Evolutionary conservation across 2,113 vertebrate species (phyloP), one percentile per base, ranked within the genome.

Genomic region (Anoplopoma fimbria): DNA sequence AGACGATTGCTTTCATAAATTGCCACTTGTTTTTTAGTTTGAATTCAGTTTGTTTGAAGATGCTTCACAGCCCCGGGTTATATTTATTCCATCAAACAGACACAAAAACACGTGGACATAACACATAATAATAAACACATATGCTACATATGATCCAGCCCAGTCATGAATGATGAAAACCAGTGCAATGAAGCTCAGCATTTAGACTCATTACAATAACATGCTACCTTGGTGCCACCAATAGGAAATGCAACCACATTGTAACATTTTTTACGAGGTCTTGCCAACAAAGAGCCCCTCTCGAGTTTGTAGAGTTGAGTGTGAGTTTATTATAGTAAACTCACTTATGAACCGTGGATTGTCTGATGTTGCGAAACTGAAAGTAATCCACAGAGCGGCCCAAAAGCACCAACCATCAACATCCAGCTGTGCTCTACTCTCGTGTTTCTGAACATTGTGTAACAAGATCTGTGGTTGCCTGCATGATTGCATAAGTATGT

Each of bases 401-500:
- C n/a, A 60, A n/a, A n/a, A 57, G 9, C n/a, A n/a, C 25, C 62
- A 17, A 25, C 42, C 36, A 25, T 53, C 57, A 75, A 14, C 36
- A 53, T 33, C 17, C 15, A 33, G n/a, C 5, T 47, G 65, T 77
- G 76, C 61, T 57, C 19, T 47, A 9, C 25, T 81, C 19, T 25
- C 2, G 38, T 19, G 34, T 51, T 63, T 55, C 33, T 83, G 53
- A 31, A 85, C 25, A 71, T 42, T 25, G 25, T 81, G 68, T 27
- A 57, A 51, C 57, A 14, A 53, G 29, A 77, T 38, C 38, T 78
- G 33, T 53, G 25, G 8, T 38, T 64, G 70, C 53, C 36, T 61
- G 42, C 25, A 58, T 57, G 45, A 71, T 51, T 85, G 69, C 60
- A 75, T 19, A 47, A 51, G 38, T 58, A 33, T 36, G 61, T 36